Evolutionary conservation across 2,797 vertebrate genomes (phyloP), one percentile per base, ranked within the genome.

Genomic region (Acridotheres tristis): DNA sequence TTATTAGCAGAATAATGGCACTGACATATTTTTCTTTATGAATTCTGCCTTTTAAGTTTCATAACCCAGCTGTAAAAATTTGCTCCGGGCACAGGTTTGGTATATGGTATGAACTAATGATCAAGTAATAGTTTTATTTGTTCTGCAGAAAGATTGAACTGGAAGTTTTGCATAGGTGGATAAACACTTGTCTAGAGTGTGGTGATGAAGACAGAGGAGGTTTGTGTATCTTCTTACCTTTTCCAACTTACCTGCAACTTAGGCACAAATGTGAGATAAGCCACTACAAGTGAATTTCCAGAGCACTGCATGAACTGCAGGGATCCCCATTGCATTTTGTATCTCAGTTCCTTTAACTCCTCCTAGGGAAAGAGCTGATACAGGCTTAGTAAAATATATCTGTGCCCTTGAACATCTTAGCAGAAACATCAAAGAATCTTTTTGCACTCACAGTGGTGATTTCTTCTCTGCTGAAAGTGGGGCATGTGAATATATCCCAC

Each of bases 381-480:
- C 13, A 59, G 47, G 36, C 20, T 92, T 55, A 50, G 50, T 42
- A 83, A 83, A 71, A 40, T 50, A 15, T 26, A 78, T 25, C 58
- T 62, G 38, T 78, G 66, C n/a, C 38, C 43, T 92, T 79, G 53
- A 85, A 63, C 26, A 26, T 71, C 36, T 93, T 26, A 53, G 48
- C 40, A 63, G 48, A 38, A 88, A 16, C 45, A 13, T 48, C 12
- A 79, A 48, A 81, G 15, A 66, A 36, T 69, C 40, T 30, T 90
- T 86, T 38, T 81, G 32, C 30, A 10, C 20, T 59, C 26, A 7
- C 0, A 0, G 43, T 0, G 0, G 20, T 1, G 2, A 54, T 86
- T 78, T 85, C 66, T 55, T 68, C 25, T 87, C 23, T 34, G 23
- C 23, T 77, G 32, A 45, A 68, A 85, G 26, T 5, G 4, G 1